Conservation (phyloP, 2,888 invertebrate species). For the Odontocolon sp. region DNA sequence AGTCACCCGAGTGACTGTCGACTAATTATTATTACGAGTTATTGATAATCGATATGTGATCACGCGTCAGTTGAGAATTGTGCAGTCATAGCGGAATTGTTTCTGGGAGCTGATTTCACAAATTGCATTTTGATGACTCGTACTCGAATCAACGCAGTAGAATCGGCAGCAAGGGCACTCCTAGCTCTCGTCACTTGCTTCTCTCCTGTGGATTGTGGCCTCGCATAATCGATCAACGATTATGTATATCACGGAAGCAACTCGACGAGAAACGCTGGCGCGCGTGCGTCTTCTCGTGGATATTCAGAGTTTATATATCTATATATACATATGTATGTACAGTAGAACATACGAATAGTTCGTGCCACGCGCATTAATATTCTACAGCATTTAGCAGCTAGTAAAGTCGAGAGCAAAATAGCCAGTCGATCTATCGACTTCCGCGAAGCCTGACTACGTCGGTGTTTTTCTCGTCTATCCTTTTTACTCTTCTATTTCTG, state of each 20-base stretch:
- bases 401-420: neutral
- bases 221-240: constrained; percentile 36
- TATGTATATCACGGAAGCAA: constrained; percentile 39
- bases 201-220: neutral
- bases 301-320: constrained; percentile 27
- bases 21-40: neutral
- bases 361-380: neutral
- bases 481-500: constrained; percentile 17
- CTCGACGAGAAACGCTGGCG: constrained; percentile 16
- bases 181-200: neutral
- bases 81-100: neutral
- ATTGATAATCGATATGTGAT: neutral
- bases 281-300: neutral
- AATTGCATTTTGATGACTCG: neutral
- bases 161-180: neutral
- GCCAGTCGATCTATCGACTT: constrained; percentile 39
- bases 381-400: neutral
- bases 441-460: constrained; percentile 50
- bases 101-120: neutral
- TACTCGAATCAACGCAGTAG: neutral
- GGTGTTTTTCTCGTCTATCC: constrained; percentile 21
- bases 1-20: too few relatives aligned
- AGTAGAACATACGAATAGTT: constrained; percentile 9
- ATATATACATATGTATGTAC: constrained; percentile 13
- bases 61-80: neutral